Percentiles rank a stretch among this genome's conserved stretches.
Conservation (phyloP, 2,888 invertebrate genomes). For the Neocrepidodera transversa region DNA sequence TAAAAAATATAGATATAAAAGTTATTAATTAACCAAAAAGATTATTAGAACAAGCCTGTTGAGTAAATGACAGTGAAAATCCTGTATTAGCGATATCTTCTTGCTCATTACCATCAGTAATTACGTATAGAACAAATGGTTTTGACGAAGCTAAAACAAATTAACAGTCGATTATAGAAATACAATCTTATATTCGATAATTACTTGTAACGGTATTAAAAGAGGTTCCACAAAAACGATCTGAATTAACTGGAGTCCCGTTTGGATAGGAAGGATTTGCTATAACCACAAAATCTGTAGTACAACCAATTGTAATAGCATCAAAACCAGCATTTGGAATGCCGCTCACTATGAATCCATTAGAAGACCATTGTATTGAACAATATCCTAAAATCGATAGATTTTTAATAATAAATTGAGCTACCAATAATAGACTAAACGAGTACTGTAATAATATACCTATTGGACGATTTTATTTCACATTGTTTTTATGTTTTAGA, state of each 20-base stretch:
- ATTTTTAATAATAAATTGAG: too few species aligned
- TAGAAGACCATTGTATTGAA: conserved; percentile 71
- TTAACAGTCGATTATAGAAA: too few species aligned
- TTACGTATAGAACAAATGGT: conserved; percentile 78
- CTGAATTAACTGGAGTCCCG: conserved; percentile 62
- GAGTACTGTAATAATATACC: too few species aligned
- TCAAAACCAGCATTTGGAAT: conserved; percentile 66
- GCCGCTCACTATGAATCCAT: conserved; percentile 65
- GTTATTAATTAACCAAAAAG: conserved; percentile 2
- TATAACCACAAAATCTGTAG: conserved; percentile 77
- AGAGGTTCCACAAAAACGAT: conserved; percentile 79
- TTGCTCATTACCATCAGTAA: conserved; percentile 70
- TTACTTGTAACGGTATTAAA: conserved; percentile 70
- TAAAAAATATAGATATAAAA: too few species aligned
- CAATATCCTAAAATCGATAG: conserved; percentile 74
- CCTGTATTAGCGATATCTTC: conserved; percentile 76
- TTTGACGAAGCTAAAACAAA: conserved; percentile 65
- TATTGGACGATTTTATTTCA: too few species aligned
- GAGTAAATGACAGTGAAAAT: conserved; percentile 74
- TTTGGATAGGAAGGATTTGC: conserved; percentile 66
- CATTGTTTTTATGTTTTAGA: too few species aligned
- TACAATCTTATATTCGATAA: conserved; percentile 31
- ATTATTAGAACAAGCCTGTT: conserved; percentile 66
- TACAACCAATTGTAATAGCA: conserved; percentile 67
- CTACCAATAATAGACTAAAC: too few species aligned